Evolutionary conservation across 2,113 vertebrate genomes (phyloP).

Genomic region (Myrmecobius fasciatus): DNA sequence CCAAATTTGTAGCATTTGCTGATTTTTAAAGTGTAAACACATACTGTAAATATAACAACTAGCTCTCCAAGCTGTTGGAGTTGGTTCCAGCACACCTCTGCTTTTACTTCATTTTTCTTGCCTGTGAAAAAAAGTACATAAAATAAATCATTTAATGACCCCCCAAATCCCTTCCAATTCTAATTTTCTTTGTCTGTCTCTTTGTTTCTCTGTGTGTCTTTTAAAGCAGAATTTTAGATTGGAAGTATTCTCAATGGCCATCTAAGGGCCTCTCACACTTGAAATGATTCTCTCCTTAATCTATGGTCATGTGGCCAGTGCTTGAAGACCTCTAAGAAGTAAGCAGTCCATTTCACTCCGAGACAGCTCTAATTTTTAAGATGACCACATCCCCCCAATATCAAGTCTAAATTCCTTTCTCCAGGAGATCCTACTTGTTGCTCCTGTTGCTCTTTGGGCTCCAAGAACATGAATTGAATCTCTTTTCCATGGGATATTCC

Average conservation of each 20-base stretch:
- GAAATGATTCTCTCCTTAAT: not conserved
- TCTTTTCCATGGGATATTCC: not conserved
- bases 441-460: not conserved
- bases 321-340: not conserved
- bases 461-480: not conserved
- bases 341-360: not conserved
- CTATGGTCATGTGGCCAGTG: not conserved
- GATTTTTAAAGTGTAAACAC: not conserved
- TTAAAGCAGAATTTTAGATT: not conserved
- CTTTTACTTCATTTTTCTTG: not conserved
- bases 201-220: not conserved
- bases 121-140: not conserved
- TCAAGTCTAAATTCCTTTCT: not conserved
- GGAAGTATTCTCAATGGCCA: not conserved
- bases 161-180: not conserved
- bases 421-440: not conserved
- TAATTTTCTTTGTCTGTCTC: not conserved
- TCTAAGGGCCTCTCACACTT: not conserved
- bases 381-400: not conserved
- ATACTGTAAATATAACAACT: not conserved
- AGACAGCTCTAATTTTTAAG: not conserved
- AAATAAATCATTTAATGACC: not conserved
- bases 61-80: not conserved
- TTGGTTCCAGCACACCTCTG: not conserved
- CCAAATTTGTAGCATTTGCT: not conserved